Percentiles rank a stretch among this genome's conserved stretches.
Evolutionary conservation across 2,888 invertebrate species (phyloP).

Genomic region (Gonocerus acuteangulatus): DNA sequence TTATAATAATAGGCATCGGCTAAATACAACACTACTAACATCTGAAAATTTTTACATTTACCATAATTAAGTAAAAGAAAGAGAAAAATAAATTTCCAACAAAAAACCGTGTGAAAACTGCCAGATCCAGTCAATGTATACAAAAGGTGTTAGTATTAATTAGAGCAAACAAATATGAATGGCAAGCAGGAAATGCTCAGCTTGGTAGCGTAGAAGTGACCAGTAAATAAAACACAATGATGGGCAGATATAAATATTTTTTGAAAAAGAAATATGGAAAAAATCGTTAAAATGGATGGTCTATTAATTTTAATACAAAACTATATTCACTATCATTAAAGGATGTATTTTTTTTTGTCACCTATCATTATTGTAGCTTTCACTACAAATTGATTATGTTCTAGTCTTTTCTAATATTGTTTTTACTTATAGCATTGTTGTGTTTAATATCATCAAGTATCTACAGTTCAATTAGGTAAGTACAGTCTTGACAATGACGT

Average conservation of each 20-base stretch:
- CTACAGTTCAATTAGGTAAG: no score
- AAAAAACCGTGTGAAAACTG: neutral
- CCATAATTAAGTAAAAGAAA: neutral
- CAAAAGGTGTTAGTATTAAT: neutral
- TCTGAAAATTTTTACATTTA: neutral
- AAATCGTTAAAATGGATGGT: no score
- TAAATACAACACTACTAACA: conserved; percentile 1
- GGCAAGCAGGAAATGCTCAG: conserved; percentile 18
- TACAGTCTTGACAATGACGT: no score
- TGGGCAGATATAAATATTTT: neutral
- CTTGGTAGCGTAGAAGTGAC: conserved; percentile 19
- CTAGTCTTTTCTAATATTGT: no score
- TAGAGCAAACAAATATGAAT: conserved; percentile 3
- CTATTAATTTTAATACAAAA: no score
- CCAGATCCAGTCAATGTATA: neutral
- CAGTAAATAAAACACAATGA: conserved; percentile 18
- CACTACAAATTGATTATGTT: no score
- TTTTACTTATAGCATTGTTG: no score
- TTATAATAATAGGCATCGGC: neutral
- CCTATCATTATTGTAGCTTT: no score
- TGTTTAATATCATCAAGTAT: no score
- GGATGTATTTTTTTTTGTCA: no score
- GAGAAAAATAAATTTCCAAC: neutral
- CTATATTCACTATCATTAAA: no score
- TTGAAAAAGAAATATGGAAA: no score